Percentiles rank a stretch among this genome's conserved stretches.
phyloP scores from a whole-genome alignment of 2,113 vertebrate genomes.

The Riparia riparia region DNA sequence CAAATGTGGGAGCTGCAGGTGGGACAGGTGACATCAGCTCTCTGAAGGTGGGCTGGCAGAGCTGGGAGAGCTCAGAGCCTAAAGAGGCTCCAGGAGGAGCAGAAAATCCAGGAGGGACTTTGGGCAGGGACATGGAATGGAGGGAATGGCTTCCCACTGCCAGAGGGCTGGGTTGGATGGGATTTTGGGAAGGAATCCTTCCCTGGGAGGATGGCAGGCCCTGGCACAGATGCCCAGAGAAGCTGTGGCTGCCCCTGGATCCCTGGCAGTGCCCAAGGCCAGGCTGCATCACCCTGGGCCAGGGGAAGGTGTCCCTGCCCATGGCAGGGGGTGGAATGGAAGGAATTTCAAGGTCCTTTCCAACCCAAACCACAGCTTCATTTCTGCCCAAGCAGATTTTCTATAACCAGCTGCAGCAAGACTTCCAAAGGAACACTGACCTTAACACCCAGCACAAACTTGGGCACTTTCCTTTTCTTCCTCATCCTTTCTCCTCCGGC shows the following conservation, averaged over 20 bases:
- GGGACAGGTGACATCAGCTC: neutral
- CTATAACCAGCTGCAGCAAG: neutral
- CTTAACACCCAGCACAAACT: neutral
- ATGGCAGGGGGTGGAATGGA: neutral
- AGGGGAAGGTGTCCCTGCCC: neutral
- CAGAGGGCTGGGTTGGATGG: rapidly evolving
- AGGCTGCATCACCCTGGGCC: rapidly evolving
- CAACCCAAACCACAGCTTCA: neutral
- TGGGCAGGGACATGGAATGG: neutral
- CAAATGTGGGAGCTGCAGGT: neutral
- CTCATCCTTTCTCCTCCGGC: neutral
- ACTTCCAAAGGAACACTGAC: neutral
- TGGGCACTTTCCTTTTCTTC: neutral
- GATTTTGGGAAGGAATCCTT: neutral
- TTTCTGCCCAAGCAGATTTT: neutral
- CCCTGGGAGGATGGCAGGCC: rapidly evolving
- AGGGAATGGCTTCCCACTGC: neutral
- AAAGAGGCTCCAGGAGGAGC: neutral
- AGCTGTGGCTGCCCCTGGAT: neutral
- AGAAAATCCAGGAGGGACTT: neutral
- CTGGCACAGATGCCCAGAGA: neutral
- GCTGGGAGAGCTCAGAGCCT: neutral
- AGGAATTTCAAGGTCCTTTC: neutral
- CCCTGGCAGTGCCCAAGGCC: neutral
- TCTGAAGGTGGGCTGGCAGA: neutral